Conservation (phyloP, 2,888 invertebrate species). For the Papilio protenor region DNA sequence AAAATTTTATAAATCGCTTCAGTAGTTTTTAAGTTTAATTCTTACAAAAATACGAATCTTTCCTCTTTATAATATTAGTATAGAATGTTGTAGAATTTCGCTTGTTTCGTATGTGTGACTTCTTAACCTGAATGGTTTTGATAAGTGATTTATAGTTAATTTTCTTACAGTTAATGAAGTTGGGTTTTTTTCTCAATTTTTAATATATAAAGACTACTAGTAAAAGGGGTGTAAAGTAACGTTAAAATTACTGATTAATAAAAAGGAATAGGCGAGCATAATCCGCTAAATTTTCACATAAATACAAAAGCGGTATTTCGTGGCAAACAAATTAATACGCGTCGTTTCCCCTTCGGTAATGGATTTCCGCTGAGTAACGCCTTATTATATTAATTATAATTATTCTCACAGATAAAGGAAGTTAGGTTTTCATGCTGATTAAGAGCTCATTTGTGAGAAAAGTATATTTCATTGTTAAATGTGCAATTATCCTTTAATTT, state of each 20-base stretch:
- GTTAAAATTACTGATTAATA: neutral
- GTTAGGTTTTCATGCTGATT: constrained; percentile 15
- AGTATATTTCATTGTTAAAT: too few relatives aligned
- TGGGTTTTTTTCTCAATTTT: neutral
- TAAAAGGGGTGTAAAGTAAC: neutral
- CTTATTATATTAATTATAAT: constrained; percentile 23
- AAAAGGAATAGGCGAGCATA: constrained; percentile 1
- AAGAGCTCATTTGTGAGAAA: neutral
- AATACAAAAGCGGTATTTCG: constrained; percentile 18
- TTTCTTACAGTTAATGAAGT: neutral
- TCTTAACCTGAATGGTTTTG: neutral
- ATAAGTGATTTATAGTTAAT: neutral
- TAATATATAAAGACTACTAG: neutral
- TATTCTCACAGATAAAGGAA: constrained; percentile 18
- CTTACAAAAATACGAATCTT: too few relatives aligned
- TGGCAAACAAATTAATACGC: constrained; percentile 22
- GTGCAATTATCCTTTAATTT: too few relatives aligned
- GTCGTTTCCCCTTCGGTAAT: constrained; percentile 6
- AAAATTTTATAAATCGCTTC: too few relatives aligned
- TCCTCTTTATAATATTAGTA: too few relatives aligned
- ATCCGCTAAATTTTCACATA: constrained; percentile 16
- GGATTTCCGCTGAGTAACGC: constrained; percentile 21
- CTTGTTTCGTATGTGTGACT: neutral
- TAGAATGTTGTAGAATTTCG: too few relatives aligned
- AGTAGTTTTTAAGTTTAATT: too few relatives aligned